Evolutionary conservation across 2,888 invertebrate species (phyloP).

Genomic region (Rotaria magnacalcarata): DNA sequence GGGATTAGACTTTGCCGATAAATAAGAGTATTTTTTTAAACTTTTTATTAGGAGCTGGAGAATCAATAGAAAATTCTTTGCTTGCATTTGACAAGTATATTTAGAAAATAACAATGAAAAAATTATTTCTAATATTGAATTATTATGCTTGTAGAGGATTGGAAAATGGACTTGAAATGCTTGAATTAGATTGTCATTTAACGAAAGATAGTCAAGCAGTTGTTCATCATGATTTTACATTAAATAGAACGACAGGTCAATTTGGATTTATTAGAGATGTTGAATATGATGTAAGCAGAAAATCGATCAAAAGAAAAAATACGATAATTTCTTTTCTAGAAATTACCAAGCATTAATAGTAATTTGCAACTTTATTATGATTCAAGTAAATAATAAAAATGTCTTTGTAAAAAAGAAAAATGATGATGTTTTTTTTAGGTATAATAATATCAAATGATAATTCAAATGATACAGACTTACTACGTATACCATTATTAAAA

Average conservation of each 20-base stretch:
- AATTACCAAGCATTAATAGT: background rate
- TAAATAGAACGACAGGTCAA: conserved; percentile 63
- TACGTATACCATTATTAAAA: conserved; percentile 63
- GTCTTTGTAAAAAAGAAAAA: background rate
- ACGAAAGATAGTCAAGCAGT: conserved; percentile 67
- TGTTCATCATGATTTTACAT: conserved; percentile 66
- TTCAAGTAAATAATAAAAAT: background rate
- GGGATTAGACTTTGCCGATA: background rate
- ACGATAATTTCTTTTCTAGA: background rate
- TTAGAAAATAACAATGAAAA: background rate
- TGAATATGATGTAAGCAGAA: conserved; percentile 59
- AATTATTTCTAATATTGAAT: background rate
- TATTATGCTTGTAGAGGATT: conserved; percentile 56
- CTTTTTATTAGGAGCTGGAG: conserved; percentile 64
- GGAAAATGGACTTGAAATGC: conserved; percentile 66
- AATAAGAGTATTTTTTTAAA: background rate
- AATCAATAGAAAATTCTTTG: conserved; percentile 67
- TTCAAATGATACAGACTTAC: background rate
- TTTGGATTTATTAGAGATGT: conserved; percentile 63
- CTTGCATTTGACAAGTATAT: conserved; percentile 65
- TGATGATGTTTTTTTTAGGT: background rate
- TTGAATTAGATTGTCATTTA: conserved; percentile 68
- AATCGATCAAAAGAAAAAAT: background rate
- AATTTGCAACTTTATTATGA: conserved; percentile 9
- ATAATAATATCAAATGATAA: background rate